Conservation (phyloP, 1,140 invertebrate species). For the Orius laevigatus region DNA sequence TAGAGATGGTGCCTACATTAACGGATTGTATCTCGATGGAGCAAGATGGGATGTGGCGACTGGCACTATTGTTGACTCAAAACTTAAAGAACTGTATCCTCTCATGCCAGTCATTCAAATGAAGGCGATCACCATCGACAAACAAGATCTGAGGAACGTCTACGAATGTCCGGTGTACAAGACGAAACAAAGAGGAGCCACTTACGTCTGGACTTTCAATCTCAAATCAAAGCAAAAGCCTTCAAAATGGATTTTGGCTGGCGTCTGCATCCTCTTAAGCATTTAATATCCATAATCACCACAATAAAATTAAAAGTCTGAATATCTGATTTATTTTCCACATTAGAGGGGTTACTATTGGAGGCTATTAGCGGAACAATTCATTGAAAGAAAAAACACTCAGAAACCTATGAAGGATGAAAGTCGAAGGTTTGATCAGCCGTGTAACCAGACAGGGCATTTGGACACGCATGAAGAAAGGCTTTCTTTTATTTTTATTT, state of each 20-base stretch:
- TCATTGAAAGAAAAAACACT: no score
- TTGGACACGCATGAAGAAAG: no score
- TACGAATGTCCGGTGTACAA: conserved; percentile 92
- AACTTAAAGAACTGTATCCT: conserved; percentile 77
- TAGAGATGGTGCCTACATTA: conserved; percentile 78
- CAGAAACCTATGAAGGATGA: no score
- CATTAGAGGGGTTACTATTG: no score
- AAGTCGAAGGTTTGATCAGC: no score
- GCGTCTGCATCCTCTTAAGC: conserved; percentile 79
- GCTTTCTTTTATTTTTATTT: no score
- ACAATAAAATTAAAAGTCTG: no score
- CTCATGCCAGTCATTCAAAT: conserved; percentile 85
- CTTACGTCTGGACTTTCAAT: conserved; percentile 93
- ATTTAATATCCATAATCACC: conserved; percentile 31
- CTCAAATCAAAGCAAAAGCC: conserved; percentile 77
- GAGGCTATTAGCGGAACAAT: no score
- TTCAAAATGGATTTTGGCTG: conserved; percentile 81
- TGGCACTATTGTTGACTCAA: conserved; percentile 64
- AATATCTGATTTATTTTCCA: no score
- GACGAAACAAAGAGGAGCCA: conserved; percentile 69
- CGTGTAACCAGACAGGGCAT: no score
- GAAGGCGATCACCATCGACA: conserved; percentile 53
- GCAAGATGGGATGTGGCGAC: conserved; percentile 71
- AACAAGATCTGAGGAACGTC: conserved; percentile 68
- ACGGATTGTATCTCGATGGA: conserved; percentile 85